Evolutionary conservation across 2,888 invertebrate species (phyloP), one percentile per base, ranked within the genome.

Genomic region (Cosmorhoe ocellata): DNA sequence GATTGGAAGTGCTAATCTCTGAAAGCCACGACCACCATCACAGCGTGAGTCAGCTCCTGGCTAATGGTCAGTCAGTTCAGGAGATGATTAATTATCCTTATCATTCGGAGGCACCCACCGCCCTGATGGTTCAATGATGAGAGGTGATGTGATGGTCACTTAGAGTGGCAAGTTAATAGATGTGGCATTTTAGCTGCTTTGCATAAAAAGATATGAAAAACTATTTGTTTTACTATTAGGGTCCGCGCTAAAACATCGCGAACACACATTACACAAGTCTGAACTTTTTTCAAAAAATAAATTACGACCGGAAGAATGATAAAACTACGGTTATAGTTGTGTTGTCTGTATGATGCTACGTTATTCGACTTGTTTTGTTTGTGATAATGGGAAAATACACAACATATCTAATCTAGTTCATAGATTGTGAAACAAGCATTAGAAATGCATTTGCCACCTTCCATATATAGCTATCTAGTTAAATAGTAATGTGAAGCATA

Each of bases 61-160:
- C 81, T 86, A 86, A 86, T 88, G 88, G 87, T 87, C 88, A 89
- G 76, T 78, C 78, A 69, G 73, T 61, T 31, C 69, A 70, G 67
- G 61, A 64, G 64, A 79, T 88, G 88, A 89, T 89, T 88, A 84
- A 89, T 89, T 79, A 79, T 73, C 70, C 74, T 83, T 87, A 88
- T 89, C 89, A 77, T 28, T 27, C 31, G 69, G 67, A 60, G 73
- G 66, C 74, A 67, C 66, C 74, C 74, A 67, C 71, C 61, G 59
- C 52, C 66, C 78, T 85, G 86, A 86, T 85, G 81, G 74, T 75
- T 83, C 80, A 67, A 84, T 85, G 86, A 86, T 87, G 86, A 83
- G 82, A 77, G 76, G 67, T 74, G 67, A 63, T 47, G 67, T 74
- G 67, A 63, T 47, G 50, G 37, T 37, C 59, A 51, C 49, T 44